A percentile compares a stretch with the other conserved stretches of the same genome.
These are phyloP conservation scores for Archilochus colubris DNA, from an alignment of 2,113 vertebrate genomes.

Conservation along the genomic window DNA sequence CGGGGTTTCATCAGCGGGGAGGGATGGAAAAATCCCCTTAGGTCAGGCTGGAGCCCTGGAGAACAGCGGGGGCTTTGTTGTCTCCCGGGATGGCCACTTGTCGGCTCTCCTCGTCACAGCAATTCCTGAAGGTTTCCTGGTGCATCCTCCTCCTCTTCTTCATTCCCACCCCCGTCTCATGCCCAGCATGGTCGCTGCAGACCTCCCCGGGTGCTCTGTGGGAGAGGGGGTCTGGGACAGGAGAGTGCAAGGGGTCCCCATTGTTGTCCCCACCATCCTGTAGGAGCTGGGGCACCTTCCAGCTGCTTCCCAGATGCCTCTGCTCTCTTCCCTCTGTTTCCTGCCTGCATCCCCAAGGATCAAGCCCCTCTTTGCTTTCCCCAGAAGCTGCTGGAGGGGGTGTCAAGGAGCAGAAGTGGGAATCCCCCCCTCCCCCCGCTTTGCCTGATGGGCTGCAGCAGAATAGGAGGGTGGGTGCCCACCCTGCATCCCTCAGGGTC, in stretches of 20 bases:
- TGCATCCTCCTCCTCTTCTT: neutral
- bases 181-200: neutral
- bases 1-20: neutral
- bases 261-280: neutral
- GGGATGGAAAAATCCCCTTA: constrained; percentile 8
- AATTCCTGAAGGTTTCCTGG: constrained; percentile 16
- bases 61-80: constrained; percentile 59
- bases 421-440: neutral
- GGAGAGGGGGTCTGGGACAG: neutral
- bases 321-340: neutral
- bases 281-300: neutral
- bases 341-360: neutral
- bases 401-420: neutral
- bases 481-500: neutral
- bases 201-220: accelerated
- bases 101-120: neutral
- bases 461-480: accelerated
- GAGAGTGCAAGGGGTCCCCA: too few species aligned
- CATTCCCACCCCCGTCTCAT: neutral
- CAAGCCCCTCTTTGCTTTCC: neutral
- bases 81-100: constrained; percentile 39
- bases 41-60: neutral
- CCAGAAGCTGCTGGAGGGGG: neutral
- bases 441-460: neutral
- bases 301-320: neutral